A percentile compares a stretch with the other conserved stretches of the same genome.
These are phyloP conservation scores for Onychomys torridus DNA, from an alignment of 2,797 vertebrate species.

Conservation along the genomic window DNA sequence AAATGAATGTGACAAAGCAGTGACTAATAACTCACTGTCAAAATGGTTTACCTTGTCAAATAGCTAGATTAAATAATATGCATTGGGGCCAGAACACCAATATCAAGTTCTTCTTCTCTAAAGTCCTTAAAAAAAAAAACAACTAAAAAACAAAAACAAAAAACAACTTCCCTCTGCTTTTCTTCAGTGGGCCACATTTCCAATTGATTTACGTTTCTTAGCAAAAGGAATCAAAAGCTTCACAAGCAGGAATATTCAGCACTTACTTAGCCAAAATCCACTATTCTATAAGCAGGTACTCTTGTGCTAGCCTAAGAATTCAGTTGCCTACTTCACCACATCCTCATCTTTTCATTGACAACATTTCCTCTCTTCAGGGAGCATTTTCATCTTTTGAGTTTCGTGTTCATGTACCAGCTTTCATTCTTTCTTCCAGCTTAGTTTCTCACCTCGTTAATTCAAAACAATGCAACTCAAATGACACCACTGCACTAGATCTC, in stretches of 20 bases:
- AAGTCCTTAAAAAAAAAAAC: background rate
- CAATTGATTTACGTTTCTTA: constrained; percentile 31
- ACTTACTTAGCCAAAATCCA: background rate
- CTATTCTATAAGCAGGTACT: background rate
- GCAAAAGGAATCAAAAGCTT: constrained; percentile 41
- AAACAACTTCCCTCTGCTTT: background rate
- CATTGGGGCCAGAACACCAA: background rate
- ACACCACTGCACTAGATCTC: background rate
- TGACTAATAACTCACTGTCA: constrained; percentile 1
- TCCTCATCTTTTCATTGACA: background rate
- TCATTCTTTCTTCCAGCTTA: constrained; percentile 1
- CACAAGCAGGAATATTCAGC: background rate
- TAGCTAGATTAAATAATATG: background rate
- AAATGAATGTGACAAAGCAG: constrained; percentile 39
- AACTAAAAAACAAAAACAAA: background rate
- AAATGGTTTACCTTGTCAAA: background rate
- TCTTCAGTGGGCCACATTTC: background rate
- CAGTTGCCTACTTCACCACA: constrained; percentile 22
- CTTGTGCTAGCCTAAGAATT: background rate
- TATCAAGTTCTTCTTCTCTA: background rate
- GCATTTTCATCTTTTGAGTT: constrained; percentile 26
- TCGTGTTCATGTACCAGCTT: background rate
- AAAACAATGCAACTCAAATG: constrained; percentile 38
- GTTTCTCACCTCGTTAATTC: background rate
- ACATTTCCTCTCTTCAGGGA: background rate